A percentile compares a stretch with the other conserved stretches of the same genome.
phyloP scores from a whole-genome alignment of 2,888 invertebrate genomes.

The Ischnura elegans region DNA sequence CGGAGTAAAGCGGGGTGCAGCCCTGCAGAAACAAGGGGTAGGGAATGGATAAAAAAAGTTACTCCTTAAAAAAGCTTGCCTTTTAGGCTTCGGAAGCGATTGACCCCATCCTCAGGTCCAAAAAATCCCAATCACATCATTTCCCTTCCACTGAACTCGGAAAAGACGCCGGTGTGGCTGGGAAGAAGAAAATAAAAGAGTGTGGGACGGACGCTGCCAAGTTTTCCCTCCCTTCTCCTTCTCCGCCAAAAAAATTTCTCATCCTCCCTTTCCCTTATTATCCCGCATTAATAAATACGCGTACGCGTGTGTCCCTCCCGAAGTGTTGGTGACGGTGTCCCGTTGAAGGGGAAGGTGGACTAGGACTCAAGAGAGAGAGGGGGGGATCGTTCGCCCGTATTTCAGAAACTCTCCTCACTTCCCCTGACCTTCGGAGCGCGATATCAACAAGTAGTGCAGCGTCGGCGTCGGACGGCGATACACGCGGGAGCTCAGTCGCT shows the following conservation, averaged over 20 bases:
- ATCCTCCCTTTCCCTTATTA: neutral
- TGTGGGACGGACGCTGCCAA: conserved; percentile 2
- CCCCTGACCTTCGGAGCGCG: neutral
- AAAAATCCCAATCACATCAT: too few relatives aligned
- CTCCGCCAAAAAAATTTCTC: too few relatives aligned
- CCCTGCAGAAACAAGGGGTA: too few relatives aligned
- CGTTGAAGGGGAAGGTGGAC: neutral
- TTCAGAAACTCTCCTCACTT: neutral
- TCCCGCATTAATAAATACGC: neutral
- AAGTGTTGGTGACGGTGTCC: neutral
- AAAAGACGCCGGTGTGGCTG: neutral
- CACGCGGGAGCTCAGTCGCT: neutral
- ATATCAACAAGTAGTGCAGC: conserved; percentile 11
- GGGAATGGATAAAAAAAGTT: too few relatives aligned
- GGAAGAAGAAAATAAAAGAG: neutral
- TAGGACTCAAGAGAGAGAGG: neutral
- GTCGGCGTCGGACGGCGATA: neutral
- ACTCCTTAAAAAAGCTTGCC: too few relatives aligned
- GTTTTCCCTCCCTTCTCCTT: neutral
- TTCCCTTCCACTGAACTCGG: neutral
- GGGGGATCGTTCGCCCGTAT: neutral
- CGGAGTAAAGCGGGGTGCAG: neutral
- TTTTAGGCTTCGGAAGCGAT: too few relatives aligned
- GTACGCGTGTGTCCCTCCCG: neutral
- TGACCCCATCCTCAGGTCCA: too few relatives aligned